phyloP scores from a whole-genome alignment of 2,888 invertebrate genomes.

The Brachynemurus nebulosus region DNA sequence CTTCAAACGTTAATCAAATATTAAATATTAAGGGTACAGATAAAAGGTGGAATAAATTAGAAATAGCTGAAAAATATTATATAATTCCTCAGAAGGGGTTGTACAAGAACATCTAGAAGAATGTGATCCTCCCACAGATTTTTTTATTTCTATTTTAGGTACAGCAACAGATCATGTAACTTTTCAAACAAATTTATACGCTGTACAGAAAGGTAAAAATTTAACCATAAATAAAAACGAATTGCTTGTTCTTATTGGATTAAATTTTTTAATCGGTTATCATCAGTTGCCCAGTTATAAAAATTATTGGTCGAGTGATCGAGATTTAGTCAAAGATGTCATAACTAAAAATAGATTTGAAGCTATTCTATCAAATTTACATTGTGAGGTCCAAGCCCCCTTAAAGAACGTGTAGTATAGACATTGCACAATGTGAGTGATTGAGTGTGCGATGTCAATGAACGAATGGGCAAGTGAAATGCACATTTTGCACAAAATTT shows the following conservation, averaged over 20 bases:
- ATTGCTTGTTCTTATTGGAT: conserved; percentile 6
- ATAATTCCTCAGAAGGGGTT: background rate
- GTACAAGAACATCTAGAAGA: background rate
- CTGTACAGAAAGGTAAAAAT: background rate
- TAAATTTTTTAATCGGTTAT: conserved; percentile 8
- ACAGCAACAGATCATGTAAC: background rate
- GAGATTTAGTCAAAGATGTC: conserved; percentile 6
- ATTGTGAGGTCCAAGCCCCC: too few relatives aligned
- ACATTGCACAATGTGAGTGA: too few relatives aligned
- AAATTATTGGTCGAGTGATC: conserved; percentile 3
- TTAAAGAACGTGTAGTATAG: too few relatives aligned
- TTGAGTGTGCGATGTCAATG: too few relatives aligned
- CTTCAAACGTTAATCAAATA: too few relatives aligned
- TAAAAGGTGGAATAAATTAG: too few relatives aligned
- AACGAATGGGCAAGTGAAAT: too few relatives aligned
- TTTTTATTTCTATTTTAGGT: background rate
- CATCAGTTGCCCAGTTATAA: conserved; percentile 7
- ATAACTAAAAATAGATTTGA: conserved; percentile 8
- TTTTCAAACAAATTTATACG: background rate
- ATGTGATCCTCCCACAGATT: background rate
- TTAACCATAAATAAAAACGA: background rate
- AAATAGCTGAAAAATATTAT: too few relatives aligned
- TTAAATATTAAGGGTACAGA: too few relatives aligned
- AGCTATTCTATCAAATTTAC: conserved; percentile 8
- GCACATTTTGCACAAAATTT: too few relatives aligned